Evolutionary conservation across 1,140 invertebrate species (phyloP).

Genomic region (Dendroctonus valens): DNA sequence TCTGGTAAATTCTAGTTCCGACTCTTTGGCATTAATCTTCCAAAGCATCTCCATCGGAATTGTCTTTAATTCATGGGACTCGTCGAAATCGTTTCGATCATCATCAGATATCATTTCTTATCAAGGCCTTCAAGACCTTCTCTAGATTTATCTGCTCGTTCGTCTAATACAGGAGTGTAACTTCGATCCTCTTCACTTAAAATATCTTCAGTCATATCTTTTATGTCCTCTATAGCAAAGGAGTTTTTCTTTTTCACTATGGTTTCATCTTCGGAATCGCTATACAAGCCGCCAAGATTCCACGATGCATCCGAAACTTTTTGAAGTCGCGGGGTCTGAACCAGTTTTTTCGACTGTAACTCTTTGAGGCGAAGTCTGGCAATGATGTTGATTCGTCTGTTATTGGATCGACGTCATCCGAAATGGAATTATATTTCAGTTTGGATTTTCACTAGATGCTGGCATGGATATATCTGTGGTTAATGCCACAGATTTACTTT

Average conservation of each 20-base stretch:
- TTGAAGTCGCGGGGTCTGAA: conserved; percentile 20
- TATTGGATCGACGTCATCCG: conserved; percentile 1
- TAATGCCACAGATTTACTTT: conserved; percentile 72
- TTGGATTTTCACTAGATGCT: neutral
- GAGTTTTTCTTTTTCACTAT: conserved; percentile 38
- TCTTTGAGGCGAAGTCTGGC: conserved; percentile 8
- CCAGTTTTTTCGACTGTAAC: conserved; percentile 26
- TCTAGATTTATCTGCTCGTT: conserved; percentile 42
- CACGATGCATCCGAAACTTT: neutral
- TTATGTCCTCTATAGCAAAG: conserved; percentile 45
- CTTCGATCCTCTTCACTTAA: conserved; percentile 61
- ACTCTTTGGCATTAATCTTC: conserved; percentile 51
- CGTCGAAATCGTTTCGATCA: conserved; percentile 59
- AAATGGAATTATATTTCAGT: neutral
- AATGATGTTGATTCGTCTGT: conserved; percentile 15
- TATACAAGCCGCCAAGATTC: conserved; percentile 40
- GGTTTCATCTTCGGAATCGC: conserved; percentile 47
- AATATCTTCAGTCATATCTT: conserved; percentile 60
- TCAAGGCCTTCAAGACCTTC: conserved; percentile 61
- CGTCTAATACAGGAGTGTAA: conserved; percentile 66
- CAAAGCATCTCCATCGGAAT: conserved; percentile 47
- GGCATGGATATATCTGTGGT: conserved; percentile 53
- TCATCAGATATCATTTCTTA: conserved; percentile 70
- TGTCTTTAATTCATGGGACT: conserved; percentile 52
- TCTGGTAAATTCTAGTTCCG: conserved; percentile 47